These are phyloP conservation scores for Trogon surrucura DNA, from an alignment of 2,113 vertebrate species.

Conservation along the genomic window DNA sequence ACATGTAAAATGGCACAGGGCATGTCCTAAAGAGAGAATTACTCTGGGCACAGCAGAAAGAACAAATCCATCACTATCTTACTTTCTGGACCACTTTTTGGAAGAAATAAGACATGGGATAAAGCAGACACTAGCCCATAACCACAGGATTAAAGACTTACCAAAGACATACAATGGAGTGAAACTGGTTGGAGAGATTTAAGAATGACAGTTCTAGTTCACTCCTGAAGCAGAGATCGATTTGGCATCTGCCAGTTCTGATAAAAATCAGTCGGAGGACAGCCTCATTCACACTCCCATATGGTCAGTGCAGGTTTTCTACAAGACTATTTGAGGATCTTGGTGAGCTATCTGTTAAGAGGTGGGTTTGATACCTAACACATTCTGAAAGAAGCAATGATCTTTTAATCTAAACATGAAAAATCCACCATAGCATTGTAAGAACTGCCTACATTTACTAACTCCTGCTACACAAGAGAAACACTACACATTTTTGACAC, in stretches of 20 bases:
- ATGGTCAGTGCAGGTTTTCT: not conserved
- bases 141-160: not conserved
- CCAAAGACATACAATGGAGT: not conserved
- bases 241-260: not conserved
- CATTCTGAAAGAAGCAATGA: not conserved
- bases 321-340: not conserved
- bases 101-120: not conserved
- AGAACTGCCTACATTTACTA: not conserved
- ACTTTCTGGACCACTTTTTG: not conserved
- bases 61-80: not conserved
- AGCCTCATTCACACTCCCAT: not conserved
- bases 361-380: not conserved
- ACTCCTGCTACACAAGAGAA: not conserved
- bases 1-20: not conserved
- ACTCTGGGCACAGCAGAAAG: not conserved
- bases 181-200: not conserved
- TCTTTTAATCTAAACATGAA: not conserved
- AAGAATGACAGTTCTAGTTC: not conserved
- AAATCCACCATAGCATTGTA: not conserved
- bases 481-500: not conserved
- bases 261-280: not conserved
- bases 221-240: not conserved
- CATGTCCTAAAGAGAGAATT: not conserved
- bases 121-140: not conserved
- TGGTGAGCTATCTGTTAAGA: not conserved